Evolutionary conservation across 2,113 vertebrate species (phyloP).

Genomic region (Ginglymostoma cirratum): DNA sequence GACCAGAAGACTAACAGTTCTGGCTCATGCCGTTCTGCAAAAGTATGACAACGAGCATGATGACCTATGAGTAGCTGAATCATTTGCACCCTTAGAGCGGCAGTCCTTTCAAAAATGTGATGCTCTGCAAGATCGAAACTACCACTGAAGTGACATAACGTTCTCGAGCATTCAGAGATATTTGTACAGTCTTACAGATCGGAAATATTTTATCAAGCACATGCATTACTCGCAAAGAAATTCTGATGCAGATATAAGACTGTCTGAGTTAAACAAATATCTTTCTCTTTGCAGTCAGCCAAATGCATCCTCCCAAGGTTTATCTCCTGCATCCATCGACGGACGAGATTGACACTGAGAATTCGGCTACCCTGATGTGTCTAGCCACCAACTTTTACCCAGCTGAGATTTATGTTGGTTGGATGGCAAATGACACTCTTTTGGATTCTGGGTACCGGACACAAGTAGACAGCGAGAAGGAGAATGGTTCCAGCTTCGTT

Average conservation of each 20-base stretch:
- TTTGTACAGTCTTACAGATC: neutral
- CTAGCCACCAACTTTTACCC: neutral
- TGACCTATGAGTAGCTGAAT: too few relatives aligned
- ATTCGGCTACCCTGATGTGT: too few relatives aligned
- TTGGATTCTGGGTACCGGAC: slow-evolving; percentile 27
- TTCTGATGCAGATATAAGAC: neutral
- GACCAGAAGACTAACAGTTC: too few relatives aligned
- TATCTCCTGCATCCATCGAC: slow-evolving; percentile 44
- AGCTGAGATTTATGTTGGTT: neutral
- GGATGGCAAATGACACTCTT: slow-evolving; percentile 5
- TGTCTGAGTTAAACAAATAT: neutral
- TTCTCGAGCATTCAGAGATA: too few relatives aligned
- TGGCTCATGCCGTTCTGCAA: too few relatives aligned
- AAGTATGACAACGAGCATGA: too few relatives aligned
- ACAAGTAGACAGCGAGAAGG: slow-evolving; percentile 8
- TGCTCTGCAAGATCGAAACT: too few relatives aligned
- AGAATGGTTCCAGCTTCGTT: slow-evolving; percentile 40
- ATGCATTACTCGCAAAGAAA: too few relatives aligned
- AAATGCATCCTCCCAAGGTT: slow-evolving; percentile 38
- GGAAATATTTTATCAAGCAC: neutral
- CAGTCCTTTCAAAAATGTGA: too few relatives aligned
- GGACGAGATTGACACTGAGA: neutral
- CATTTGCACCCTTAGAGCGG: too few relatives aligned
- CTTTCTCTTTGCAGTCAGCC: neutral
- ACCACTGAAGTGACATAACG: too few relatives aligned